Evolutionary conservation across 2,888 invertebrate genomes (phyloP).

Genomic region (Ichneumoninae sp.): DNA sequence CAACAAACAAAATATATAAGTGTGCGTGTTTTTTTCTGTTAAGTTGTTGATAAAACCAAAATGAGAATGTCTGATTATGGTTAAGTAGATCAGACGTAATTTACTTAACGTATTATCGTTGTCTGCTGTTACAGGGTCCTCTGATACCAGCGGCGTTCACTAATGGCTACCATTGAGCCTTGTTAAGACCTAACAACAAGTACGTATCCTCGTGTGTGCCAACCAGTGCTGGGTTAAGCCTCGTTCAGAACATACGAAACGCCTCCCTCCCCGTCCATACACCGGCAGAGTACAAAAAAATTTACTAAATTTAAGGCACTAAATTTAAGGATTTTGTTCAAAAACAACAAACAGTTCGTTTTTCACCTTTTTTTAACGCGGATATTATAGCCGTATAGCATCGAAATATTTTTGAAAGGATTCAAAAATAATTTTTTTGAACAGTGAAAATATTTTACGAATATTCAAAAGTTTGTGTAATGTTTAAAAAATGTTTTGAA

Average conservation of each 20-base stretch:
- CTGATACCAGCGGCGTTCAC: conserved; percentile 99
- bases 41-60: conserved; percentile 55
- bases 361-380: too few relatives aligned
- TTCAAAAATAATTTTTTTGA: too few relatives aligned
- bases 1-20: conserved; percentile 68
- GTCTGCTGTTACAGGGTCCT: conserved; percentile 92
- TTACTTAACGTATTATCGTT: conserved; percentile 60
- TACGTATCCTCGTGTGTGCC: conserved; percentile 72
- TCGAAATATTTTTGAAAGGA: too few relatives aligned
- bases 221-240: conserved; percentile 40
- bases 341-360: too few relatives aligned
- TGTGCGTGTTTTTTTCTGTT: conserved; percentile 65
- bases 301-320: background rate
- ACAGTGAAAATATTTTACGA: too few relatives aligned
- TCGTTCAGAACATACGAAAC: background rate
- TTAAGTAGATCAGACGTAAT: conserved; percentile 54
- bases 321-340: too few relatives aligned
- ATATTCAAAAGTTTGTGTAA: too few relatives aligned
- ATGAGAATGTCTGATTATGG: conserved; percentile 36
- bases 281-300: background rate
- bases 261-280: background rate
- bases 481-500: too few relatives aligned
- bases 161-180: conserved; percentile 97
- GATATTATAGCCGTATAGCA: too few relatives aligned
- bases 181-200: conserved; percentile 83